These are phyloP conservation scores for Torymus tubicola DNA, from an alignment of 2,888 invertebrate genomes.

Conservation along the genomic window DNA sequence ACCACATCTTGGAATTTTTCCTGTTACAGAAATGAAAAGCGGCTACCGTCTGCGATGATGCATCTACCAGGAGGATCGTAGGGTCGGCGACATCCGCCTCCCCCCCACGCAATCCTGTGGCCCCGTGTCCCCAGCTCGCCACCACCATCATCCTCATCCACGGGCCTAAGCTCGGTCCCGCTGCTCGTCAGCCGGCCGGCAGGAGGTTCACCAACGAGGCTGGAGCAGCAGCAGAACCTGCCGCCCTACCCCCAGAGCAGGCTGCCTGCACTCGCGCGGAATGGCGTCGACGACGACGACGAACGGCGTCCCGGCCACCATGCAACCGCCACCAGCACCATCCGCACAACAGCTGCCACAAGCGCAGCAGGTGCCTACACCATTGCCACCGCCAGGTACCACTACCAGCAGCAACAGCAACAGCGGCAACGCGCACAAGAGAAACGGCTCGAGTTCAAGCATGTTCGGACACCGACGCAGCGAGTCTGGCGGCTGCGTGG, in stretches of 20 bases:
- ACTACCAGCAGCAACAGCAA: not conserved
- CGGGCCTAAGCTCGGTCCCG: too few species aligned
- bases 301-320: not conserved
- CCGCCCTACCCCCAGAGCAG: not conserved
- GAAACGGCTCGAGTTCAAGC: slow-evolving; percentile 41
- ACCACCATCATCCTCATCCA: too few species aligned
- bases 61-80: too few species aligned
- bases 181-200: too few species aligned
- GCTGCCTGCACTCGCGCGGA: not conserved
- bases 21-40: slow-evolving; percentile 21
- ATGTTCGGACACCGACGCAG: slow-evolving; percentile 71
- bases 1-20: not conserved
- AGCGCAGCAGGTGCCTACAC: not conserved
- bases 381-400: slow-evolving; percentile 21
- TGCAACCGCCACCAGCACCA: not conserved
- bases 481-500: slow-evolving; percentile 67
- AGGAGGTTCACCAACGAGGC: not conserved
- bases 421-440: not conserved
- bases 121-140: too few species aligned
- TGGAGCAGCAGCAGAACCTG: not conserved
- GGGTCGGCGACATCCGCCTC: too few species aligned
- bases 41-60: not conserved
- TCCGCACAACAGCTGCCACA: not conserved
- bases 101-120: too few species aligned
- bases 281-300: not conserved